phyloP scores from a whole-genome alignment of 2,888 invertebrate species.

The Meiosimyza decipiens region DNA sequence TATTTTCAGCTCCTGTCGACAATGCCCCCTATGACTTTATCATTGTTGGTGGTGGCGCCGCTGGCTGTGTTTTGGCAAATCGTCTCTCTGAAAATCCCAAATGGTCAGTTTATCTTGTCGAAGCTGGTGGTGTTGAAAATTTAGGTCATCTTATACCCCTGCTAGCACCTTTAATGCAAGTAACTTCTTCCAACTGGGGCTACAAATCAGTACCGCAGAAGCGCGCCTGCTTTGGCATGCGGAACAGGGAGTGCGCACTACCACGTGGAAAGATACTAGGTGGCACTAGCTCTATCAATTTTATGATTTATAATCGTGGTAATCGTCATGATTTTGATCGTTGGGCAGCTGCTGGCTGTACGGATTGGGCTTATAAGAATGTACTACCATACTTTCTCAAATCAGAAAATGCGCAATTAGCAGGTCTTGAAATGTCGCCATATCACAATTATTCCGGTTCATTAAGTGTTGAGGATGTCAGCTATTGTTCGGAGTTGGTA shows the following conservation, averaged over 20 bases:
- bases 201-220: constrained; percentile 74
- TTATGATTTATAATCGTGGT: constrained; percentile 78
- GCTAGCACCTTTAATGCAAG: constrained; percentile 46
- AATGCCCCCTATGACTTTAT: constrained; percentile 80
- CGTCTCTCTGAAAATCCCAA: constrained; percentile 51
- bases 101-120: constrained; percentile 65
- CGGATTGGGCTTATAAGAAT: constrained; percentile 76
- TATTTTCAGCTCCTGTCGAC: constrained; percentile 77
- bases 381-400: constrained; percentile 71
- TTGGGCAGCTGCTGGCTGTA: constrained; percentile 74
- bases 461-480: constrained; percentile 71
- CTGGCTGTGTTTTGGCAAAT: constrained; percentile 68
- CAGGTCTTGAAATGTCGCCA: constrained; percentile 65
- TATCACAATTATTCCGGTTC: constrained; percentile 72
- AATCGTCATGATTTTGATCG: constrained; percentile 76
- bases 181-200: constrained; percentile 73
- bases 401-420: constrained; percentile 69
- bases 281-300: constrained; percentile 71
- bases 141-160: constrained; percentile 51
- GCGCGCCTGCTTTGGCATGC: constrained; percentile 70
- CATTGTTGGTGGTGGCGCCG: constrained; percentile 82
- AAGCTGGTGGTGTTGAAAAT: constrained; percentile 65
- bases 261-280: constrained; percentile 71
- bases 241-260: constrained; percentile 57
- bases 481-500: constrained; percentile 68